Conservation (phyloP, 2,113 vertebrate genomes). For the Cheilinus undulatus region DNA sequence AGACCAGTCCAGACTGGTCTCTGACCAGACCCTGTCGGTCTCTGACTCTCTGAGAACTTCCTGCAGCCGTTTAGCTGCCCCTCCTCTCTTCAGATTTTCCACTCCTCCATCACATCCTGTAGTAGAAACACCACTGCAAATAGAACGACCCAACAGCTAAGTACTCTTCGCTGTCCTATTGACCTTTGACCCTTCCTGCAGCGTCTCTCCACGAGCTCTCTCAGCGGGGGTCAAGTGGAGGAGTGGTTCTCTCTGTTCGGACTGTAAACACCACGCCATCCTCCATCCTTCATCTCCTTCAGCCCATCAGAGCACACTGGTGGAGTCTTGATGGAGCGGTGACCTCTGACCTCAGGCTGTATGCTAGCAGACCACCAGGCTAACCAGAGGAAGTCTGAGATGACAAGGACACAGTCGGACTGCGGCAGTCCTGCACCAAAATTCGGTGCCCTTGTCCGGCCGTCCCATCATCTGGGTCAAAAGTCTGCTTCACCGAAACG, state of each 20-base stretch:
- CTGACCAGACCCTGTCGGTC: slow-evolving; percentile 16
- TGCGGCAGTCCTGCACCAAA: too few species aligned
- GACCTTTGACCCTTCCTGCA: slow-evolving; percentile 16
- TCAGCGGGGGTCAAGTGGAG: slow-evolving; percentile 11
- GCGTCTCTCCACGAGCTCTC: background rate
- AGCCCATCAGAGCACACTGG: slow-evolving; percentile 22
- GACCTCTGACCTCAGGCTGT: slow-evolving; percentile 41
- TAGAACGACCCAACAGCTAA: slow-evolving; percentile 4
- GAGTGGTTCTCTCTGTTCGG: slow-evolving; percentile 14
- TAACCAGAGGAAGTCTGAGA: background rate
- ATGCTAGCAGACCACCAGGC: background rate
- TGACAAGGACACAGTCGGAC: slow-evolving; percentile 29
- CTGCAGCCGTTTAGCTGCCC: background rate
- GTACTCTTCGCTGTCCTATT: slow-evolving; percentile 4
- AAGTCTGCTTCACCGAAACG: background rate
- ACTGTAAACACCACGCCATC: slow-evolving; percentile 17
- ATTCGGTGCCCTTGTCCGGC: too few species aligned
- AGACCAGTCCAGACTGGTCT: too few species aligned
- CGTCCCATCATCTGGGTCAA: background rate
- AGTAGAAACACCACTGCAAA: slow-evolving; percentile 16
- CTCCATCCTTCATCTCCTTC: background rate
- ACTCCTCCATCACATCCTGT: background rate
- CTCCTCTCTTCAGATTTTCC: background rate
- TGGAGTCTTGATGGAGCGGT: slow-evolving; percentile 1
- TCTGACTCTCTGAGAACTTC: background rate